Base-by-base conservation (phyloP, 2,888 invertebrate genomes). In the Pheosia tremula region DNA sequence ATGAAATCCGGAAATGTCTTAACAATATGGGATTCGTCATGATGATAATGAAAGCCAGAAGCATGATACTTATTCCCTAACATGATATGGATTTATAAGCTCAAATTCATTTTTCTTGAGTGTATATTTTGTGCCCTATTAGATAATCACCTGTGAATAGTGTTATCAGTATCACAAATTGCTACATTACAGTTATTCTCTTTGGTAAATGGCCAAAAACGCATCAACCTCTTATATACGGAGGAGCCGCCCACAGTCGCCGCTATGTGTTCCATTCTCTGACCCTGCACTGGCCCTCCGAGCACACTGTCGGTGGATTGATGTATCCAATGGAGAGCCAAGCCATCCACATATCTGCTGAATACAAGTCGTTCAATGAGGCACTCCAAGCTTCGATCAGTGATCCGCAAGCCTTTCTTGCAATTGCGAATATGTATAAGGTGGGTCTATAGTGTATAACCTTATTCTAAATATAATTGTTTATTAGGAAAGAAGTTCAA, bases 231-330 rank as follows among this genome's bases (percentile, higher is more conserved):
- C 50, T 83, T 0, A 71, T 91, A 0, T 85, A 85, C 61, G 90
- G 90, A 0, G 92, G 91, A 0, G 89, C 89, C 3, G 87, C 83
- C 0, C 82, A 89, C 66, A 84, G 86, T 49, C 85, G 91, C 0
- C 82, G 90, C 3, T 92, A 91, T 62, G 47, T 85, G 1, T 91
- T 91, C 71, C 83, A 90, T 63, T 90, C 87, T 0, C 57, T 91
- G 41, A 72, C 78, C 7, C 41, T 90, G 0, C 88, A 85, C 59
- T 83, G 85, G 79, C 91, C 90, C 0, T 90, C 91, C 0, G 91
- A 92, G 57, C 91, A 92, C 58, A 77, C 77, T 0, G 74, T 91
- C 4, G 86, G 79, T 0, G 80, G 78, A 0, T 59, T 86, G 0
- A 76, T 78, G 47, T 90, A 82, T 68, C 91, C 91, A 0, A 49